Conservation (phyloP, 1,140 invertebrate genomes). For the Brachionus angularis region DNA sequence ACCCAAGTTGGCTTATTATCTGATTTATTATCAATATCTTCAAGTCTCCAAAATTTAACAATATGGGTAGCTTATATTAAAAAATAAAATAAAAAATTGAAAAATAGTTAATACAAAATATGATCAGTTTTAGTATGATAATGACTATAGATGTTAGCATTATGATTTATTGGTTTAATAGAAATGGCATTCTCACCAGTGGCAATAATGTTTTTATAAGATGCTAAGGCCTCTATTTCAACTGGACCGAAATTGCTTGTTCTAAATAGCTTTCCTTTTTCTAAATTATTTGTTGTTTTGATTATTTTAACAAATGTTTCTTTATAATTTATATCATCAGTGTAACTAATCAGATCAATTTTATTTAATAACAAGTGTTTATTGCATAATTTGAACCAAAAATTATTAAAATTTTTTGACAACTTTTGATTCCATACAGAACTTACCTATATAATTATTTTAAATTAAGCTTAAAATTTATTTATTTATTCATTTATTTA, state of each 20-base stretch:
- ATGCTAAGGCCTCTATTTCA: slow-evolving; percentile 20
- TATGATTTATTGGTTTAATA: neutral
- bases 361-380: neutral
- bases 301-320: neutral
- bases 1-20: neutral
- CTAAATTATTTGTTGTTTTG: neutral
- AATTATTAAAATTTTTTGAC: neutral
- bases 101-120: neutral
- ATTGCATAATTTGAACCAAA: slow-evolving; percentile 1
- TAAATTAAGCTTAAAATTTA: neutral
- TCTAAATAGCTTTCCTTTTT: neutral
- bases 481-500: neutral
- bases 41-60: slow-evolving; percentile 31
- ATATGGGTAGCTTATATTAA: slow-evolving; percentile 27
- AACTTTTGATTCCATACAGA: slow-evolving; percentile 18
- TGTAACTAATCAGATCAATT: neutral
- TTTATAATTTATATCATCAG: neutral
- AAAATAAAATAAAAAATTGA: neutral
- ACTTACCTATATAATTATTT: slow-evolving; percentile 1
- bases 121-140: slow-evolving; percentile 1
- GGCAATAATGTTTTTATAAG: slow-evolving; percentile 8
- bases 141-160: neutral
- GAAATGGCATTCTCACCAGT: slow-evolving; percentile 30
- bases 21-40: neutral
- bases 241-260: slow-evolving; percentile 17